Conservation (phyloP, 2,113 vertebrate species). For the Loxodonta africana region DNA sequence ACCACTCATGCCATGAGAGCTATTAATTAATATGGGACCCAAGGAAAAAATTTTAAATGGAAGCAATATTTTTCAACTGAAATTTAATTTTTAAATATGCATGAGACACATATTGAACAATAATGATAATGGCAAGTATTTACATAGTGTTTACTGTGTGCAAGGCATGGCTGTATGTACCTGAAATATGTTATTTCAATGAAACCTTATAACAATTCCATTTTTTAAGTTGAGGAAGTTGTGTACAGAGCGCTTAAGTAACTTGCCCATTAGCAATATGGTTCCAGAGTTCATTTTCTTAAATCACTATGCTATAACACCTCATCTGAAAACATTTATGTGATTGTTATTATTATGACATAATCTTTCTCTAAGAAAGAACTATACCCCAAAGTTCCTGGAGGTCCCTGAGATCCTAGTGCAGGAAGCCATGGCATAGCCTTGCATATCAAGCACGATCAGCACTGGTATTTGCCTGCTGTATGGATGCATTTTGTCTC, state of each 20-base stretch:
- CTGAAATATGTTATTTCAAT: not conserved
- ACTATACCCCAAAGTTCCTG: not conserved
- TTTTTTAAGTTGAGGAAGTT: not conserved
- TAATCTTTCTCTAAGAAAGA: not conserved
- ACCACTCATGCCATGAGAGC: not conserved
- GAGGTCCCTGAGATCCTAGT: not conserved
- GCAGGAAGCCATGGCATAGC: not conserved
- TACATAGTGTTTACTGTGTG: not conserved
- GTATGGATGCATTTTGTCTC: not conserved
- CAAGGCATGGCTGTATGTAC: not conserved
- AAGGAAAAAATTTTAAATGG: not conserved
- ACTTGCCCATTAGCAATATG: not conserved
- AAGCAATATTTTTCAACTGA: not conserved
- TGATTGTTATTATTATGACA: not conserved
- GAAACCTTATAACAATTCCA: not conserved
- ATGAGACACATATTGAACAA: not conserved
- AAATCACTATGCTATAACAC: not conserved
- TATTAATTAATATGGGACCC: not conserved
- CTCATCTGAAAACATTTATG: not conserved
- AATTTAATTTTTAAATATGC: not conserved
- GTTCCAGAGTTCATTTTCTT: not conserved
- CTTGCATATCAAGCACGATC: not conserved
- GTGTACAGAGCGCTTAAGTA: not conserved
- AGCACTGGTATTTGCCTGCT: not conserved
- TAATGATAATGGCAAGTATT: not conserved